phyloP scores from a whole-genome alignment of 2,888 invertebrate species.

The Volucella inflata region DNA sequence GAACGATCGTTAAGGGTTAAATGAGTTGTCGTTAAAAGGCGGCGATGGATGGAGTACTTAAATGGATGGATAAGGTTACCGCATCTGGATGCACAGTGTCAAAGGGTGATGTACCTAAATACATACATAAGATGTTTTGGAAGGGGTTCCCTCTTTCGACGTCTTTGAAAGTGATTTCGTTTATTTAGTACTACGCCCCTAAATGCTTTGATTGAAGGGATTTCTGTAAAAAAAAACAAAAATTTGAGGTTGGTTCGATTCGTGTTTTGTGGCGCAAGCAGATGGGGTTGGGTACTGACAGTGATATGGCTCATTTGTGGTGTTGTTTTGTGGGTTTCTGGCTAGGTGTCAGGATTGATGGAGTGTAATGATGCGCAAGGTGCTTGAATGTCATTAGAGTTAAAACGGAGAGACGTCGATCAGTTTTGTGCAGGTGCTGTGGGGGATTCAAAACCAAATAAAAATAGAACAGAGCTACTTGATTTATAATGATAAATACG shows the following conservation, averaged over 20 bases:
- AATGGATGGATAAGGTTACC: conserved; percentile 68
- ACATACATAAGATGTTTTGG: conserved; percentile 31
- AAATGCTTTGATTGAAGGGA: conserved; percentile 50
- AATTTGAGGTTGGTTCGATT: too few relatives aligned
- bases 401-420: background rate
- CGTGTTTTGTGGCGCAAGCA: conserved; percentile 26
- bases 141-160: background rate
- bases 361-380: conserved; percentile 35
- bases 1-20: conserved; percentile 70
- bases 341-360: conserved; percentile 42
- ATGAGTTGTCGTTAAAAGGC: conserved; percentile 70
- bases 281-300: conserved; percentile 39
- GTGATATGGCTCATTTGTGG: conserved; percentile 52
- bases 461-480: background rate
- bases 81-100: conserved; percentile 58
- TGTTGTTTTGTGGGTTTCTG: conserved; percentile 40
- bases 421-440: conserved; percentile 33
- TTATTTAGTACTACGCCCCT: conserved; percentile 52
- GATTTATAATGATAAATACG: background rate
- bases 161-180: conserved; percentile 24
- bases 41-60: conserved; percentile 68
- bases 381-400: conserved; percentile 15
- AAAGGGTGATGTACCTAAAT: conserved; percentile 67
- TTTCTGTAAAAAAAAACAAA: too few relatives aligned
- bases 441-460: background rate